phyloP scores from a whole-genome alignment of 1,140 invertebrate species.

The Drosophila sulfurigaster region DNA sequence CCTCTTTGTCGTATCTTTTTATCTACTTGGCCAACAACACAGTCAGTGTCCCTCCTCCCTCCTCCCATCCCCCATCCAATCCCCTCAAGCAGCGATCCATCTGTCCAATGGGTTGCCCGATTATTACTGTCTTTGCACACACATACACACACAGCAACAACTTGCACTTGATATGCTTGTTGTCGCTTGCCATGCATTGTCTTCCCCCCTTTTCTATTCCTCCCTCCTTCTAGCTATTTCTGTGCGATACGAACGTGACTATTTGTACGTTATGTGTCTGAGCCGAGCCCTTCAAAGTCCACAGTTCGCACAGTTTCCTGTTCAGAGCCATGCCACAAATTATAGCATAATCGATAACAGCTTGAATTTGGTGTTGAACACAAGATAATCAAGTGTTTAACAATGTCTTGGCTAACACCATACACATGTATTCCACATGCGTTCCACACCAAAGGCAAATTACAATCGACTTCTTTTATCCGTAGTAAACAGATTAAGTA shows the following conservation, averaged over 20 bases:
- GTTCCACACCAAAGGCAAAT: too few relatives aligned
- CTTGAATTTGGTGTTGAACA: not conserved
- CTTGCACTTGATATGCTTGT: conserved; percentile 70
- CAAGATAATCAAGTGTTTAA: not conserved
- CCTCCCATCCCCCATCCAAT: not conserved
- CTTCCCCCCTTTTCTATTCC: not conserved
- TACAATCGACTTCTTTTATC: too few relatives aligned
- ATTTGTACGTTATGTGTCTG: conserved; percentile 58
- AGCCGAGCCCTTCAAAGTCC: conserved; percentile 52
- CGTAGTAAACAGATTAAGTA: too few relatives aligned
- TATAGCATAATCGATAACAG: conserved; percentile 45
- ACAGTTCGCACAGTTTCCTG: conserved; percentile 33
- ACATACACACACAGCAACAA: conserved; percentile 9
- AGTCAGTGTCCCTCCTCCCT: not conserved
- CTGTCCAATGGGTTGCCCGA: conserved; percentile 29
- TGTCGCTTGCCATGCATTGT: conserved; percentile 30
- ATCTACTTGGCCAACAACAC: conserved; percentile 49
- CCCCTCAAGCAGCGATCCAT: conserved; percentile 21
- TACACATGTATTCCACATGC: too few relatives aligned
- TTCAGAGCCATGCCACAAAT: conserved; percentile 6
- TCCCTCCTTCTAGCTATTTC: conserved; percentile 1
- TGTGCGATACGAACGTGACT: conserved; percentile 62
- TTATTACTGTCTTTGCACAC: conserved; percentile 53
- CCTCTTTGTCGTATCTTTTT: conserved; percentile 66
- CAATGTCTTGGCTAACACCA: too few relatives aligned